Evolutionary conservation across 2,888 invertebrate species (phyloP).

Genomic region (Chrysotoxum bicinctum): DNA sequence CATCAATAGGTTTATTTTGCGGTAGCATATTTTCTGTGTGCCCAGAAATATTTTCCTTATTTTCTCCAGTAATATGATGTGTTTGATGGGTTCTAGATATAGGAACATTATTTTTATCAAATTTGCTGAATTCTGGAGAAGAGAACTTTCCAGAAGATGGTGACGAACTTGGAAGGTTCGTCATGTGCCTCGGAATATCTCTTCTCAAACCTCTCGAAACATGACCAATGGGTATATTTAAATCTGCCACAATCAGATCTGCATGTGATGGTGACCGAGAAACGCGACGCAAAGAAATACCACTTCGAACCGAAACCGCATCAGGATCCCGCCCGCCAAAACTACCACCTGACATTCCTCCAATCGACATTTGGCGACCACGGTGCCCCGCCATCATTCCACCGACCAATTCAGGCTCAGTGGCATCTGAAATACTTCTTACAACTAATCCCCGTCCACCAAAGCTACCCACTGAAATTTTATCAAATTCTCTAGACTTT

Average conservation of each 20-base stretch:
- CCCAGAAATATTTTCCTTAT: constrained; percentile 74
- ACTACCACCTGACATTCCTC: constrained; percentile 77
- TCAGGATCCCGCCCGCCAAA: constrained; percentile 76
- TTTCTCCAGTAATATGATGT: constrained; percentile 73
- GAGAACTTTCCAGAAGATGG: constrained; percentile 72
- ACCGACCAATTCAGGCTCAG: constrained; percentile 73
- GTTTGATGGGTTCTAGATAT: constrained; percentile 74
- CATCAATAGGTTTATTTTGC: constrained; percentile 79
- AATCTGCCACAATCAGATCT: constrained; percentile 80
- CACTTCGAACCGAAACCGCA: constrained; percentile 79
- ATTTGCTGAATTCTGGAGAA: constrained; percentile 74
- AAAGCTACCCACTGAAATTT: constrained; percentile 75
- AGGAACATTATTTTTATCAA: constrained; percentile 40
- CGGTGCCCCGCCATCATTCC: constrained; percentile 74
- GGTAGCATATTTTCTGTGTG: constrained; percentile 74
- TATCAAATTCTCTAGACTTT: constrained; percentile 74
- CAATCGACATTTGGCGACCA: constrained; percentile 78
- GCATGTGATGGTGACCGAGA: constrained; percentile 79
- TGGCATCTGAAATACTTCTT: constrained; percentile 79
- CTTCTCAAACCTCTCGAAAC: constrained; percentile 57
- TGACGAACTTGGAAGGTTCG: constrained; percentile 78
- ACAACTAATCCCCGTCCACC: constrained; percentile 79
- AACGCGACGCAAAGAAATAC: constrained; percentile 79
- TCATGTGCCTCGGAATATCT: constrained; percentile 75
- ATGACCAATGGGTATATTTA: constrained; percentile 77